Evolutionary conservation across 2,888 invertebrate genomes (phyloP), one percentile per base, ranked within the genome.

Genomic region (Yponomeuta evonymella): DNA sequence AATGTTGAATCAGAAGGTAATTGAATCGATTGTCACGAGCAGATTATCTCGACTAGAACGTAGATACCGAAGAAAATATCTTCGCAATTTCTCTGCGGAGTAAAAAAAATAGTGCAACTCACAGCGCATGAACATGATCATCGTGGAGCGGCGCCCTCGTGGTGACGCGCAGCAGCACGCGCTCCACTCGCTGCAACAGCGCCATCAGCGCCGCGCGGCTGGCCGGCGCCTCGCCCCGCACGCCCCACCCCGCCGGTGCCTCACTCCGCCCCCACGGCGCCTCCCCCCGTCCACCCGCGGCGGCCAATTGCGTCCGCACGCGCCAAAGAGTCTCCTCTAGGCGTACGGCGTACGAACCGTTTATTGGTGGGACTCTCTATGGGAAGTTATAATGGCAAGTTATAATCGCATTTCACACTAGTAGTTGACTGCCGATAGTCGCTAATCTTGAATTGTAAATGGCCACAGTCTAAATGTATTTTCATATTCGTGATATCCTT

Each of bases 131-230:
- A 1, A 87, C 82, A 1, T 82, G 84, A 9, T 89, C 87, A 0
- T 76, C 75, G 6, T 12, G 36, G 15, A 0, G 72, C 69, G 88
- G 89, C 5, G 85, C 86, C 8, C 87, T 76, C 1, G 85, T 87
- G 72, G 87, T 85, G 72, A 95, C 96, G 69, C 97, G 93, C 65
- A 99, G 91, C 67, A 97, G 94, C 73, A 98, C 93, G 75, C 96
- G 94, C 72, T 96, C 95, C 0, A 99, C 90, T 78, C 97, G 96
- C 81, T 98, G 97, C 73, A 99, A 92, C 0, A 97, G 96, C n/a
- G 98, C 94, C 98, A 99, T 98, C 79, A 99, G 92, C 51, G 96
- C 95, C 82, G 84, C 94, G 85, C 84, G 94, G 72, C 81, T 95
- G 0, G 98, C 95, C 69, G 88, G 86, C 83, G 69, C 76, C 2